Conservation (phyloP, 2,113 vertebrate species). For the Podiceps cristatus region DNA sequence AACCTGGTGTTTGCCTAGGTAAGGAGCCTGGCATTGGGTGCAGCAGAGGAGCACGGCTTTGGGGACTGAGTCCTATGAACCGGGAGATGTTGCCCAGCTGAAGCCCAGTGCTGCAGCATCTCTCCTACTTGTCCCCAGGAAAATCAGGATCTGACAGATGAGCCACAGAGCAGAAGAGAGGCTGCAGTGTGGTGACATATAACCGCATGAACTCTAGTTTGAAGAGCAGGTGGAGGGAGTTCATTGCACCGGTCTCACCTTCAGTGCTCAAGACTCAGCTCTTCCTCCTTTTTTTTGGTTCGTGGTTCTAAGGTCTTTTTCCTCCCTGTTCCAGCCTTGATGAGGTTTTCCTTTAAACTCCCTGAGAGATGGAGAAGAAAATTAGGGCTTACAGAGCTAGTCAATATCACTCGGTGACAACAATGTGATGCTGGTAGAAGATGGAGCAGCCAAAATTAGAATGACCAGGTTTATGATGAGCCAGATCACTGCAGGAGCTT, state of each 20-base stretch:
- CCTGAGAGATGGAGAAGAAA: not conserved
- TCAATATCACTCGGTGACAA: not conserved
- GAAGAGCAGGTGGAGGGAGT: not conserved
- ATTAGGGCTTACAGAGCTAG: not conserved
- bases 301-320: not conserved
- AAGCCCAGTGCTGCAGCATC: not conserved
- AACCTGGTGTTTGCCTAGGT: fast-evolving
- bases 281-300: not conserved
- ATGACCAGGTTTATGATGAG: not conserved
- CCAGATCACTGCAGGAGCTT: not conserved
- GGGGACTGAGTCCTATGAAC: not conserved
- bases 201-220: not conserved
- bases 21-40: not conserved
- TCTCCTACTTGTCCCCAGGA: not conserved
- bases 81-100: not conserved
- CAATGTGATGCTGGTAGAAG: not conserved
- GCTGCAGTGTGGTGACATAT: fast-evolving
- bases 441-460: not conserved
- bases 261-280: not conserved
- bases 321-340: not conserved
- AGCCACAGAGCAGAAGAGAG: not conserved
- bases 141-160: not conserved
- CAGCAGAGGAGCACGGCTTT: not conserved
- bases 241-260: not conserved
- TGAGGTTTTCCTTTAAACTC: not conserved